Evolutionary conservation across 2,797 vertebrate species (phyloP).

Genomic region (Hemitrygon akajei): DNA sequence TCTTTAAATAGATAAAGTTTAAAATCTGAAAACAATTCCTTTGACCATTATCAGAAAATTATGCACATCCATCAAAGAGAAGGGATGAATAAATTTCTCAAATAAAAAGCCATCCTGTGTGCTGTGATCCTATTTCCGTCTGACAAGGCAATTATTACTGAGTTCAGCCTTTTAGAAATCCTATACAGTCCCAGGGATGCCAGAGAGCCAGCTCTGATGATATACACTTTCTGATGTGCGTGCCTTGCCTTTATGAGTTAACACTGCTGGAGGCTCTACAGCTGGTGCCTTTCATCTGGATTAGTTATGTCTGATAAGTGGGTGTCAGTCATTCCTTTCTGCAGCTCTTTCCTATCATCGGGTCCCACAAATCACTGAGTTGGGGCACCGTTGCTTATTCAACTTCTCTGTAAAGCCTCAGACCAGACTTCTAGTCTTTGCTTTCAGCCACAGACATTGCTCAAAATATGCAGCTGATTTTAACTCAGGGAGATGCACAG

Average conservation of each 20-base stretch:
- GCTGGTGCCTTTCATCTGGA: conserved; percentile 35
- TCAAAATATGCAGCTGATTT: not conserved
- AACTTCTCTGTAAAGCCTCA: not conserved
- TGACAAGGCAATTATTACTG: not conserved
- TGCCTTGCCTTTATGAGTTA: not conserved
- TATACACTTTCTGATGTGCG: conserved; percentile 8
- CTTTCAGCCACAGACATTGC: not conserved
- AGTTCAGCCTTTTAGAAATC: not conserved
- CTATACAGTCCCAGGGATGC: not conserved
- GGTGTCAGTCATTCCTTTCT: conserved; percentile 32
- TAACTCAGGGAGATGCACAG: not conserved
- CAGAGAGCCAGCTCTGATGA: not conserved
- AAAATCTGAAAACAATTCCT: not conserved
- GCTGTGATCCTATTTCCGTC: not conserved
- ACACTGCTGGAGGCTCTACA: conserved; percentile 19
- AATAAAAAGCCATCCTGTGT: not conserved
- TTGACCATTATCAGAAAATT: conserved; percentile 7
- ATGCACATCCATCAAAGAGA: not conserved
- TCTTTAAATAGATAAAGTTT: not conserved
- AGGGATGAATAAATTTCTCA: conserved; percentile 15
- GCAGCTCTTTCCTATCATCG: conserved; percentile 1
- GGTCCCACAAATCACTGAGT: conserved; percentile 23
- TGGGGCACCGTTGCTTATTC: not conserved
- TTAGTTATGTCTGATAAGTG: conserved; percentile 9
- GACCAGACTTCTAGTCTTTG: not conserved